Conservation (phyloP, 2,888 invertebrate genomes). For the Scaptomyza cyrtandrae region DNA sequence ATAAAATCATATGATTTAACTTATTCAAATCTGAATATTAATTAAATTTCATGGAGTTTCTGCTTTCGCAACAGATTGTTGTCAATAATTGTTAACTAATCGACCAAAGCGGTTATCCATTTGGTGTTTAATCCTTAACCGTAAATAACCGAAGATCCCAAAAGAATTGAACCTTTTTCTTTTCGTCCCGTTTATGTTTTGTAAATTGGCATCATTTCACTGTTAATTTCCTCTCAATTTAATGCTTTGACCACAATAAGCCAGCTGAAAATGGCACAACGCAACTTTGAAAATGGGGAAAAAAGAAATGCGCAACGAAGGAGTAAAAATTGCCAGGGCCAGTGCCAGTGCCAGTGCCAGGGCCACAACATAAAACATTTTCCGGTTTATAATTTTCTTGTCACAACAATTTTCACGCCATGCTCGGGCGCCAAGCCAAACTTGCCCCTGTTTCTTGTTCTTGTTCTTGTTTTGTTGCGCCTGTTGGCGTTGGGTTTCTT, state of each 20-base stretch:
- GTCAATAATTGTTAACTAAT: neutral
- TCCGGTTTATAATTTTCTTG: slow-evolving; percentile 81
- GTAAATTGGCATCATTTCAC: slow-evolving; percentile 70
- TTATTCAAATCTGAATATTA: neutral
- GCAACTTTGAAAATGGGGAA: slow-evolving; percentile 26
- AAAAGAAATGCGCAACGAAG: slow-evolving; percentile 1
- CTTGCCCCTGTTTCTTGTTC: neutral
- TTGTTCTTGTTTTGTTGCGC: slow-evolving; percentile 12
- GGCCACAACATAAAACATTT: slow-evolving; percentile 79
- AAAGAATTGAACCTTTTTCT: too few species aligned
- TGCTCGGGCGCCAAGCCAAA: slow-evolving; percentile 62
- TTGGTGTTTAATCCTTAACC: neutral
- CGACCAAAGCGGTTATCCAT: neutral
- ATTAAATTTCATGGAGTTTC: too few species aligned
- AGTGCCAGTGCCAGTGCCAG: slow-evolving; percentile 35
- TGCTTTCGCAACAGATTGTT: neutral
- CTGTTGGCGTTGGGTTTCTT: slow-evolving; percentile 12
- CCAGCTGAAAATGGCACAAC: slow-evolving; percentile 40
- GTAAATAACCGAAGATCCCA: neutral
- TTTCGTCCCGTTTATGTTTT: neutral
- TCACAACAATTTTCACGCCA: slow-evolving; percentile 82
- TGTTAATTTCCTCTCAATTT: slow-evolving; percentile 70
- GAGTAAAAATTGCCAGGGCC: slow-evolving; percentile 54
- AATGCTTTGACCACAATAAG: slow-evolving; percentile 61
- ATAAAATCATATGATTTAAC: neutral